Evolutionary conservation across 2,113 vertebrate genomes (phyloP), one percentile per base, ranked within the genome.

Genomic region (Gavia stellata): DNA sequence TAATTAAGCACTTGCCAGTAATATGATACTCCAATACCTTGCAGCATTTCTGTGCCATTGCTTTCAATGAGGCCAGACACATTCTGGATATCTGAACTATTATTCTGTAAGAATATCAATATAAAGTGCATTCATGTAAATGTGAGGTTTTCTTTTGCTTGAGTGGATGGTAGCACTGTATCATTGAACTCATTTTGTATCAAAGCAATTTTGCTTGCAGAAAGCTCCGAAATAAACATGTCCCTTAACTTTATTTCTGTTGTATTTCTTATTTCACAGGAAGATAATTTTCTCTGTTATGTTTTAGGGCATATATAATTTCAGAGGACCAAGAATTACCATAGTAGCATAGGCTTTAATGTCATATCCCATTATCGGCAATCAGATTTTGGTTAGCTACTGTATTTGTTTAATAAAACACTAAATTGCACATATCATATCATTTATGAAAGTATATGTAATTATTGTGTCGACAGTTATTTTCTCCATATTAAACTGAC

Each of bases 121-220:
- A 98, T 98, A 92, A 98, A 98, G 98, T 99, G 98, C 98, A 98
- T 98, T 98, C 97, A 98, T 98, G 97, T 98, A 98, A 97, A 98
- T 98, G 98, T 99, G 98, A 98, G 97, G 98, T 99, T 98, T 99
- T 97, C 98, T 99, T 99, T 99, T 98, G 98, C 99, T 99, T 98
- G 98, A 98, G 98, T 99, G 99, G 98, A 98, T 98, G 98, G 98
- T 98, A 99, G 99, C 98, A 98, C 98, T 99, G 98, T 98, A 98
- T 97, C 98, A 98, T 98, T 97, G 96, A 98, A 98, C 97, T 98
- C 98, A 98, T 99, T 99, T 99, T 99, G 99, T 99, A 99, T 99
- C 98, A 98, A 98, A 98, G 98, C 98, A 97, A 74, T 99, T 98
- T 98, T 98, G 99, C 99, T 99, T 99, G 99, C 99, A 98, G 97